Conservation (phyloP, 2,113 vertebrate genomes). For the Willisornis vidua region DNA sequence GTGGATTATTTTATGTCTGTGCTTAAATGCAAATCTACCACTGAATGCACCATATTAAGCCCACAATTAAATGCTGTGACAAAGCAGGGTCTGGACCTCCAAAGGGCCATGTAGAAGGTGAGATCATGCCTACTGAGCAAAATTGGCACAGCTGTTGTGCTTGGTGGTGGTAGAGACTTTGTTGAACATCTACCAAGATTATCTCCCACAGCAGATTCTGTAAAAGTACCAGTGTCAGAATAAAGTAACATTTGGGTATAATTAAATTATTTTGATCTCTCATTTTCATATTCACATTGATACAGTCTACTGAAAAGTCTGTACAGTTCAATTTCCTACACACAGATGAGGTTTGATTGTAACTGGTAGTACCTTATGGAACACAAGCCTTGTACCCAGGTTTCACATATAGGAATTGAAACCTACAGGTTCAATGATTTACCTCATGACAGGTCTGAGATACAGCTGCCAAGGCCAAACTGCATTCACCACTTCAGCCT, state of each 20-base stretch:
- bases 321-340: background rate
- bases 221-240: background rate
- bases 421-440: background rate
- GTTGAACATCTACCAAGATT: background rate
- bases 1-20: background rate
- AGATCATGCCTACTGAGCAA: background rate
- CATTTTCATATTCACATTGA: background rate
- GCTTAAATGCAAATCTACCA: background rate
- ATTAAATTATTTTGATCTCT: background rate
- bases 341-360: background rate
- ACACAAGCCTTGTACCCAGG: background rate
- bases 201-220: background rate
- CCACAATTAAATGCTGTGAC: background rate
- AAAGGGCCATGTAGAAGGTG: background rate
- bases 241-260: background rate
- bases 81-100: background rate
- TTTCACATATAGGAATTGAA: background rate
- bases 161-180: background rate
- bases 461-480: background rate
- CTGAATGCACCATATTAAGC: background rate
- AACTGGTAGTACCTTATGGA: background rate
- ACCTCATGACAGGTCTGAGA: background rate
- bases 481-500: background rate
- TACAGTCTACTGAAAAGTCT: background rate
- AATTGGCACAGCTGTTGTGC: background rate